phyloP scores from a whole-genome alignment of 2,888 invertebrate genomes.

The Dynastes maya region DNA sequence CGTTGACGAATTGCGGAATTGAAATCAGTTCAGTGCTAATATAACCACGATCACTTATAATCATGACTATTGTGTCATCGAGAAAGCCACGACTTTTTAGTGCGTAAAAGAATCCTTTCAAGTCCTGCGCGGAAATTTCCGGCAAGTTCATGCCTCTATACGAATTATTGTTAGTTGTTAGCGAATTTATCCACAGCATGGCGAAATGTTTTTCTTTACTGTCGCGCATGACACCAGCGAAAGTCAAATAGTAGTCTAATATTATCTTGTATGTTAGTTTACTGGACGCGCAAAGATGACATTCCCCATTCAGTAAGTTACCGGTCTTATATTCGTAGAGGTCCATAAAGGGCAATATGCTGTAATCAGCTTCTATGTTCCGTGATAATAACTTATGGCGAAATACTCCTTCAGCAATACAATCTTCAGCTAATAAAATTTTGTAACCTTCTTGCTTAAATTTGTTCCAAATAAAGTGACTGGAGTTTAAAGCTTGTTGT shows the following conservation, averaged over 20 bases:
- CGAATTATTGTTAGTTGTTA: not conserved
- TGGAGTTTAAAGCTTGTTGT: not conserved
- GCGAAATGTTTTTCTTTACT: constrained; percentile 24
- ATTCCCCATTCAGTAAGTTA: constrained; percentile 17
- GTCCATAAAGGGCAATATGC: constrained; percentile 15
- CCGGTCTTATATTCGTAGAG: constrained; percentile 7
- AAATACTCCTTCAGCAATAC: constrained; percentile 9
- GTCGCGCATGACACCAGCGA: constrained; percentile 1
- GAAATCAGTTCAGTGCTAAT: not conserved
- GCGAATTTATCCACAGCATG: constrained; percentile 36
- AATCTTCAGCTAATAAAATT: constrained; percentile 19
- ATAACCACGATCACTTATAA: constrained; percentile 20
- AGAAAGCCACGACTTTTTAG: not conserved
- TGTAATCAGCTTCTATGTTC: constrained; percentile 7
- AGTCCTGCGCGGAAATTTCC: constrained; percentile 2
- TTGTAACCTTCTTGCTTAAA: constrained; percentile 23
- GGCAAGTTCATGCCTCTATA: constrained; percentile 17
- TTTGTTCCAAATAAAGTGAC: constrained; percentile 14
- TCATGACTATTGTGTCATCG: constrained; percentile 22
- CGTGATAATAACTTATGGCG: not conserved
- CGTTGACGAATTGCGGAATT: not conserved
- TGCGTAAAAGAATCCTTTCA: not conserved
- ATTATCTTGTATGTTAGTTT: constrained; percentile 4
- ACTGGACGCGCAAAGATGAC: constrained; percentile 18
- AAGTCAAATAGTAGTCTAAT: constrained; percentile 23